A percentile compares a stretch with the other conserved stretches of the same genome.
phyloP scores from a whole-genome alignment of 2,113 vertebrate species.

The Cavia aperea region DNA sequence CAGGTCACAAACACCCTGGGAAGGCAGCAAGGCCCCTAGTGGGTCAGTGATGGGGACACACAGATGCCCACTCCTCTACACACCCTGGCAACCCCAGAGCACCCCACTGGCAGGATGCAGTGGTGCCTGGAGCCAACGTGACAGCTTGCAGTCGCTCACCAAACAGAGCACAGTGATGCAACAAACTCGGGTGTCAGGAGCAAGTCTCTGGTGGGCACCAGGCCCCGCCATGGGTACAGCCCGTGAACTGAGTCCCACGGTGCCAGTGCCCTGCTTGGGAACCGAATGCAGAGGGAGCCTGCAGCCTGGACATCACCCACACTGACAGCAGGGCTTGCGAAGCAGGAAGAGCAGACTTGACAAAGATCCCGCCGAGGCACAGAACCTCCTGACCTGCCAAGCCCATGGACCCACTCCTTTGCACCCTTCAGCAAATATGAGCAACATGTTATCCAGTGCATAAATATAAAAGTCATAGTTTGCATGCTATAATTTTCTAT shows the following conservation, averaged over 20 bases:
- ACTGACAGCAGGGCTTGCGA: neutral
- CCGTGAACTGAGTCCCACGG: neutral
- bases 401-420: too few species aligned
- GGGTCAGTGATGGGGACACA: neutral
- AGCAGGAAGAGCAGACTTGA: neutral
- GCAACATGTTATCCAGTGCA: too few species aligned
- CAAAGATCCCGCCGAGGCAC: neutral
- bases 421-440: too few species aligned
- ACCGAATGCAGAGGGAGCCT: neutral
- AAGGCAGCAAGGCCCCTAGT: too few species aligned
- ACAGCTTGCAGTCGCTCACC: neutral
- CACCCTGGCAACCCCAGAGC: neutral
- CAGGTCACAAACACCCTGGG: fast-evolving
- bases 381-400: too few species aligned
- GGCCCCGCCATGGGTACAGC: neutral
- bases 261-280: too few species aligned
- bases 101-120: fast-evolving
- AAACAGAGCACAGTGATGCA: neutral
- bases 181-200: neutral
- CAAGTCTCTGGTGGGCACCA: neutral
- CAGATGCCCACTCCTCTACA: neutral
- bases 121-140: fast-evolving
- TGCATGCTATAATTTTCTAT: too few species aligned
- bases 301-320: neutral
- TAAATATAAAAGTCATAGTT: too few species aligned